Base-by-base conservation (phyloP, 2,888 invertebrate genomes). In the Tetragnatha montana region DNA sequence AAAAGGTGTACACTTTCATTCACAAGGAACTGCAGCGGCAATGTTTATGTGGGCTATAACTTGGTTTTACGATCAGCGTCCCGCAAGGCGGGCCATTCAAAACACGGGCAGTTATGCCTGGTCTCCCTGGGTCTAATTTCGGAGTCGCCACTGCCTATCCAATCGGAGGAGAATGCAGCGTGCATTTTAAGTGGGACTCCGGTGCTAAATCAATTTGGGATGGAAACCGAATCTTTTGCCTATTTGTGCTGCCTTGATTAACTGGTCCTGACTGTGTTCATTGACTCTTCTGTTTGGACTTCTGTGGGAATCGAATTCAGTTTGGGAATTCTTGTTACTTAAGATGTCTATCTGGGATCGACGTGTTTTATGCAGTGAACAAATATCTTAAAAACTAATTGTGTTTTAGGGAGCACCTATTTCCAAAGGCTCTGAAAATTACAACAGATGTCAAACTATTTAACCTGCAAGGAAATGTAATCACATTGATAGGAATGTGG, bases 41-140 rank as follows among this genome's bases (percentile, higher is more conserved):
- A 74, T 74, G 70, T 70, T 78, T 70, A 81, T 70, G 70, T 21
- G 47, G 0, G 71, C 70, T 49, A 81, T 81, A 81, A 81, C 71
- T 81, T 81, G 8, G 17, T 12, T n/a, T 81, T 81, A 81, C 70
- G 81, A 81, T 70, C 47, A 69, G 47, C 80, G 68, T 47, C 69
- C 80, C 47, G 69, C 80, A 70, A 68, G 47, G 80, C n/a, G 60
- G 17, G 17, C 69, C 80, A 47, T 80, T 80, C 60, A 47, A 70
- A 80, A 70, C 60, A 51, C 35, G 70, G 47, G 19, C 22, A 68
- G 22, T 80, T 60, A 70, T 60, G 17, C 47, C 69, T 12, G 17
- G 21, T 47, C 49, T 60, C 71, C 50, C 69, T 47, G 21, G 70
- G 12, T 80, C 80, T 80, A 80, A 80, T 80, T 80, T 80, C 80